Evolutionary conservation across 2,797 vertebrate species (phyloP), one percentile per base, ranked within the genome.

Genomic region (Pogoniulus pusillus): DNA sequence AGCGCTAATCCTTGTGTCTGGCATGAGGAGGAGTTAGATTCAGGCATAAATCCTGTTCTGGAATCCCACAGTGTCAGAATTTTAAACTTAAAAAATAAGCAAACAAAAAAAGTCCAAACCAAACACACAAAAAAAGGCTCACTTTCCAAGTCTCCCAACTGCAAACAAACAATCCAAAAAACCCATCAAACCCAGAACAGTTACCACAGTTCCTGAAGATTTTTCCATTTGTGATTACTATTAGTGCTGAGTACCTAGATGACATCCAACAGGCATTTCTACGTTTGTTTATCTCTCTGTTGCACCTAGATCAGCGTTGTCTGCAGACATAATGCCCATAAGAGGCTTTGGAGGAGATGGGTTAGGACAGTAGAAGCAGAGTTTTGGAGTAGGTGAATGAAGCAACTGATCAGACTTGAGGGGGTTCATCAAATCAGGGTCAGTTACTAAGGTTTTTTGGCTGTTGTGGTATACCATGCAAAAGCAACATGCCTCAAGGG

Each of bases 81-180:
- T 71, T 24, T 54, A 65, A 22, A 3, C 9, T 16, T 77, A 74
- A 70, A 57, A 74, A 74, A n/a, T 35, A 59, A n/a, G 37, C 34
- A 41, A 20, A 49, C 22, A 24, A 49, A 49, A 49, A 49, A 49
- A 49, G 47, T 47, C 22, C 47, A 49, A 49, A 49, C 12, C 12
- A 49, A 49, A 49, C 47, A 49, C 22, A 24, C 23, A 13, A 12
- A 41, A 41, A 49, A 49, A 49, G 24, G 47, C 47, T 24, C 47
- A 49, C n/a, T 35, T 4, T 9, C 1, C 7, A 2, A 7, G 9
- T 2, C 1, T 26, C 6, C 16, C 53, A 53, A 29, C 7, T 26
- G 47, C 47, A 49, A 49, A 49, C 47, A 49, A 49, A 13, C 14
- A n/a, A 82, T 16, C 6, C 37, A 45, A 45, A 15, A 39, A 70